phyloP scores from a whole-genome alignment of 2,888 invertebrate genomes.

The Melieria omissa region DNA sequence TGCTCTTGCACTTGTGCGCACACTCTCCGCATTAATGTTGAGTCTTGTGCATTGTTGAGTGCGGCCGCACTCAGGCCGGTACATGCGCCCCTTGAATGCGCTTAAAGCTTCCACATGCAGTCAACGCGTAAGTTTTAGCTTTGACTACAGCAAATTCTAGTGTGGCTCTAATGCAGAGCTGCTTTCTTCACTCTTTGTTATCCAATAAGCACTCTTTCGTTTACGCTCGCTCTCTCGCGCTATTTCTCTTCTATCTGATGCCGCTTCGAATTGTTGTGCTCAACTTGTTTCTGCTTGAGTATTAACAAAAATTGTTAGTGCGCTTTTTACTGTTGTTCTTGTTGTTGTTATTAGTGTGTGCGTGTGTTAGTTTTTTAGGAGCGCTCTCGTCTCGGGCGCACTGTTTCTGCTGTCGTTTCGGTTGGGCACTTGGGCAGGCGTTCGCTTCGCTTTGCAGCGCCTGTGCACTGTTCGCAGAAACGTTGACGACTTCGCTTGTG shows the following conservation, averaged over 20 bases:
- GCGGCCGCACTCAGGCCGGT: no score
- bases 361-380: background rate
- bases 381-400: background rate
- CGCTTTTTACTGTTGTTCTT: slow-evolving; percentile 6
- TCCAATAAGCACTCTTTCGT: background rate
- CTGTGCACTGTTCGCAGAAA: slow-evolving; percentile 49
- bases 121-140: no score
- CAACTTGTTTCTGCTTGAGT: background rate
- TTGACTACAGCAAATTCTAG: no score
- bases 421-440: slow-evolving; percentile 25
- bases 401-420: background rate
- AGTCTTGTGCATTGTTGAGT: no score
- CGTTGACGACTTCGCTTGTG: slow-evolving; percentile 49
- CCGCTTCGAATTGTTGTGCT: background rate
- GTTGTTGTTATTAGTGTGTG: background rate
- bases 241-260: background rate
- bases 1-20: no score
- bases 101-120: no score
- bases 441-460: slow-evolving; percentile 40
- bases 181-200: slow-evolving; percentile 2
- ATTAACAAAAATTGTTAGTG: background rate
- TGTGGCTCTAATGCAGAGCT: background rate
- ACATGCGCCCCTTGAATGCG: no score
- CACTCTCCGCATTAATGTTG: no score
- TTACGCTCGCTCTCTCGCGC: background rate